Evolutionary conservation across 2,888 invertebrate species (phyloP).

Genomic region (Heteromurus nitidus): DNA sequence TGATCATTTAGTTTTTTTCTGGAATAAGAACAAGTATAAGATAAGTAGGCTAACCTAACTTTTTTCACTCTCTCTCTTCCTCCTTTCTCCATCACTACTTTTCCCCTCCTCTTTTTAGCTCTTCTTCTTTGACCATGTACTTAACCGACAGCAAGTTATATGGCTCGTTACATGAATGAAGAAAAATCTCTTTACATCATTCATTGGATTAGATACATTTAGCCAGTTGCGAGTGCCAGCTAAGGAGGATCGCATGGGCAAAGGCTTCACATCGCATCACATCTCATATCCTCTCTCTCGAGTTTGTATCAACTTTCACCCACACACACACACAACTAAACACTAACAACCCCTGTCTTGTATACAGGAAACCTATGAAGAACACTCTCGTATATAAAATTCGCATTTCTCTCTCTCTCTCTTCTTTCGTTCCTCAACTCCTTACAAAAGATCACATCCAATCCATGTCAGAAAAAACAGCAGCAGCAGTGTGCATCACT

Average conservation of each 20-base stretch:
- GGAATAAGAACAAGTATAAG: no score
- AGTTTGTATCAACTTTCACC: constrained; percentile 46
- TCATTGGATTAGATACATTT: constrained; percentile 24
- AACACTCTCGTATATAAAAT: neutral
- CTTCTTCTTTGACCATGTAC: neutral
- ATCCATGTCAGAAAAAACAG: constrained; percentile 12
- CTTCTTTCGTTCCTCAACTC: neutral
- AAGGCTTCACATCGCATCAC: no score
- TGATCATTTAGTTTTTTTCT: no score
- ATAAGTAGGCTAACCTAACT: neutral
- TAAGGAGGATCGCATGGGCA: no score
- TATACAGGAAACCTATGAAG: neutral
- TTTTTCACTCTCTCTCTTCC: no score
- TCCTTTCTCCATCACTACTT: neutral
- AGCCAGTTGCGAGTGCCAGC: no score
- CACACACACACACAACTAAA: constrained; percentile 2
- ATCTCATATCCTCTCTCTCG: neutral
- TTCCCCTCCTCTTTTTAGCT: neutral
- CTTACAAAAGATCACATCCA: constrained; percentile 8
- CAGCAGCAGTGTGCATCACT: no score
- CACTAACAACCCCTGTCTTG: neutral
- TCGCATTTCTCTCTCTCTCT: neutral
- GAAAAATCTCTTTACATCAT: constrained; percentile 33
- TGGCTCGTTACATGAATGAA: constrained; percentile 24
- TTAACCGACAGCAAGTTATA: constrained; percentile 22